These are phyloP conservation scores for Mesoclemmys tuberculata DNA, from an alignment of 2,113 vertebrate genomes.

Conservation along the genomic window DNA sequence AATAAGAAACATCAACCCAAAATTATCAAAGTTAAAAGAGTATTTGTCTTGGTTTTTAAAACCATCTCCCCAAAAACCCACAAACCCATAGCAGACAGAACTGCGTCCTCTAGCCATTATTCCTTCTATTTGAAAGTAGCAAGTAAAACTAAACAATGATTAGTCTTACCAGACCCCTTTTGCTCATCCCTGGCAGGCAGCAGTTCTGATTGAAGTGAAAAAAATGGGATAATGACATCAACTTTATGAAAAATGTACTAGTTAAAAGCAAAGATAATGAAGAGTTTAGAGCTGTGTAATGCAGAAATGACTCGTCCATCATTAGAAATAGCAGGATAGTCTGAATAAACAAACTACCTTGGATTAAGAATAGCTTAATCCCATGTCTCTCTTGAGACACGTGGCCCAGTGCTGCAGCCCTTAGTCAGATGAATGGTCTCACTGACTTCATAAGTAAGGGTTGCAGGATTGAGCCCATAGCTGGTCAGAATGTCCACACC, in stretches of 20 bases:
- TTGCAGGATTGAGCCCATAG: too few relatives aligned
- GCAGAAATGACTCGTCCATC: background rate
- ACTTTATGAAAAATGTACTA: background rate
- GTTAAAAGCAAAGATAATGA: background rate
- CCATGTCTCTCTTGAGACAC: background rate
- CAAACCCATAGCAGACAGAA: background rate
- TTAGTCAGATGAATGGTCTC: too few relatives aligned
- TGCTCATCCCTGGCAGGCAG: background rate
- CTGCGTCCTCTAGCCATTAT: background rate
- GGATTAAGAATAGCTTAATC: background rate
- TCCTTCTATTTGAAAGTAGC: background rate
- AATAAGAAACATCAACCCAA: background rate
- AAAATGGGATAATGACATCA: background rate
- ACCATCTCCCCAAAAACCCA: fast-evolving
- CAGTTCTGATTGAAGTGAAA: background rate
- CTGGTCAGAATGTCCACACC: too few relatives aligned
- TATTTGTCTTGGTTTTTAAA: background rate
- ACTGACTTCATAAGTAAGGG: too few relatives aligned
- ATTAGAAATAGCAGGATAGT: background rate
- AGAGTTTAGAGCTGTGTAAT: fast-evolving
- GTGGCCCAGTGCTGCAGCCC: too few relatives aligned
- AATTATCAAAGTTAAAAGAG: background rate
- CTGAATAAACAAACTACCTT: background rate
- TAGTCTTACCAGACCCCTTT: background rate
- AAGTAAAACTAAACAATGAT: background rate